A percentile compares a stretch with the other conserved stretches of the same genome.
Evolutionary conservation across 2,113 vertebrate genomes (phyloP).

Genomic region (Cynoglossus semilaevis): DNA sequence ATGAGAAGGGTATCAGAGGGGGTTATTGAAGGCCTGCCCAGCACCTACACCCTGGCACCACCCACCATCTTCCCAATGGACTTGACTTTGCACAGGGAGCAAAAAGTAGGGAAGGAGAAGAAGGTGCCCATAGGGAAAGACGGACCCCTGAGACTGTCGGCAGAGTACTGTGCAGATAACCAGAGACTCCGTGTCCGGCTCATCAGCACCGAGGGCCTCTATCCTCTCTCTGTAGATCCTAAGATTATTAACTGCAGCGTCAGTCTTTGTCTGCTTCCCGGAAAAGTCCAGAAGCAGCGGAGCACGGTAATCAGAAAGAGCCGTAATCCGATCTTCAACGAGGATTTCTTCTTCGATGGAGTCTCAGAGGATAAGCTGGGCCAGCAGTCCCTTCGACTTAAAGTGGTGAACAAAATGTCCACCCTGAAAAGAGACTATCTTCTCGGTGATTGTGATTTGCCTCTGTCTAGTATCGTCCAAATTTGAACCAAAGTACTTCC

Average conservation of each 20-base stretch:
- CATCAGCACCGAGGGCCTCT: conserved; percentile 82
- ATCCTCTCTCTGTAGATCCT: conserved; percentile 73
- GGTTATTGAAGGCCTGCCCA: conserved; percentile 65
- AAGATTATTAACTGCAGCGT: conserved; percentile 84
- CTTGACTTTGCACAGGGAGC: conserved; percentile 68
- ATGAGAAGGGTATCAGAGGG: conserved; percentile 80
- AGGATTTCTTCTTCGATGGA: conserved; percentile 88
- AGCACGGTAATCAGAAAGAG: conserved; percentile 86
- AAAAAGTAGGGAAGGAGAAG: conserved; percentile 77
- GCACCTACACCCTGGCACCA: conserved; percentile 66
- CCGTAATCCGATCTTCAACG: conserved; percentile 87
- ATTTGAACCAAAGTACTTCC: conserved; percentile 38
- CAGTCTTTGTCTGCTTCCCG: conserved; percentile 80
- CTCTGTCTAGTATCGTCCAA: conserved; percentile 69
- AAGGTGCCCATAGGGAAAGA: conserved; percentile 76
- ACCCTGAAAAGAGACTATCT: conserved; percentile 81
- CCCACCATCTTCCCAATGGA: conserved; percentile 73
- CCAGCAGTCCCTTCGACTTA: conserved; percentile 78
- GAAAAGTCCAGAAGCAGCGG: conserved; percentile 84
- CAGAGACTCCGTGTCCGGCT: conserved; percentile 82
- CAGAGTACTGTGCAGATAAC: conserved; percentile 80
- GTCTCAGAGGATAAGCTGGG: conserved; percentile 79
- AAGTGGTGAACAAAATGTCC: conserved; percentile 83
- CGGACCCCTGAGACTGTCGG: conserved; percentile 79
- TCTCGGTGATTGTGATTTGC: conserved; percentile 74